Evolutionary conservation across 2,888 invertebrate species (phyloP), one percentile per base, ranked within the genome.

Genomic region (Blera fallax): DNA sequence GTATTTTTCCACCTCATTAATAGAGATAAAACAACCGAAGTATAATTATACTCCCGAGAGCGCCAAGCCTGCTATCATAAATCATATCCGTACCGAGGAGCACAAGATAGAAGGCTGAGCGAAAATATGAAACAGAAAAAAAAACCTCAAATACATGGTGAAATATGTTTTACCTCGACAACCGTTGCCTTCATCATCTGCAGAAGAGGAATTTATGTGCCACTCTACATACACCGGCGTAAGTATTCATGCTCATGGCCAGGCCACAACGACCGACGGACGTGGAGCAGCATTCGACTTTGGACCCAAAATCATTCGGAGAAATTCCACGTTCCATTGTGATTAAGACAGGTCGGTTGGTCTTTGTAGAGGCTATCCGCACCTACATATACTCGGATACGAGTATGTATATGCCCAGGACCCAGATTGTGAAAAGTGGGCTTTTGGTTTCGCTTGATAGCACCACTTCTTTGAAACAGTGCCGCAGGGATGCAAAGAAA

Each of bases 401-500:
- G 21, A 10, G n/a, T 10, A 18, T 4, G 56, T 8, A n/a, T 64
- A n/a, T 52, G 58, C n/a, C 64, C 52, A 69, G 73, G 54, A 69
- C 62, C 6, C 62, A 32, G 24, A 62, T 80, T 74, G 79, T 56
- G 58, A 65, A 84, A 84, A 80, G 74, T 80, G 80, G 80, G 69
- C 72, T 58, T 74, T 76, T 80, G 74, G 84, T 74, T 64, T 80
- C 84, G 84, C 73, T 84, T 70, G 84, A 69, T 62, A 64, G 70
- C 80, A 80, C 77, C 58, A 56, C 43, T 74, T 58, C 84, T 80
- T 84, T 70, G 84, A 60, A 80, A 74, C 50, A 64, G 32, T 48
- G 80, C 84, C 80, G 80, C 74, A 84, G 80, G 84, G 84, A 70
- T 58, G 74, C 64, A 84, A 84, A 80, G 84, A 84, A 84, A 84